These are phyloP conservation scores for Xestia c-nigrum DNA, from an alignment of 2,888 invertebrate genomes.

Conservation along the genomic window DNA sequence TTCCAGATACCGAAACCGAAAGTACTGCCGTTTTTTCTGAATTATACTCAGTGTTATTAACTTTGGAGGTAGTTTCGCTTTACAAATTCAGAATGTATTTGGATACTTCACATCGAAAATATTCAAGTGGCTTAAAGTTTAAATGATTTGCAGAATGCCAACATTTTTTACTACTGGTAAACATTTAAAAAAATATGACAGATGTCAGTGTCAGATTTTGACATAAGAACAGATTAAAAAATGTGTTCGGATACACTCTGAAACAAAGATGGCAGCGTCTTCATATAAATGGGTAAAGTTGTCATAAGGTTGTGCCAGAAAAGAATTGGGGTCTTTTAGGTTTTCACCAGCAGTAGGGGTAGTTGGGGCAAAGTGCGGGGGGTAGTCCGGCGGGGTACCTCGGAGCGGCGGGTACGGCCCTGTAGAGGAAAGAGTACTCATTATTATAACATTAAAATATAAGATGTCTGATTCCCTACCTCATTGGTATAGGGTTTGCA, in stretches of 20 bases:
- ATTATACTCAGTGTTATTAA: neutral
- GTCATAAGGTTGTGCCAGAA: slow-evolving; percentile 41
- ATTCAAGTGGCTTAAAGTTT: neutral
- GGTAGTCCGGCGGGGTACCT: slow-evolving; percentile 89
- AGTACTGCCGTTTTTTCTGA: neutral
- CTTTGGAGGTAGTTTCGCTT: slow-evolving; percentile 24
- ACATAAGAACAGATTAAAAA: slow-evolving; percentile 29
- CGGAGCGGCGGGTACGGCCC: slow-evolving; percentile 78
- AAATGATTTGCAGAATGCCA: neutral
- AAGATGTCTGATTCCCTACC: too few relatives aligned
- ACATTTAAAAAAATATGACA: neutral
- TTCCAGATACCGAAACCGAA: neutral
- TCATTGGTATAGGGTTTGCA: too few relatives aligned
- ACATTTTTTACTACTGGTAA: neutral
- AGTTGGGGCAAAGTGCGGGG: slow-evolving; percentile 91
- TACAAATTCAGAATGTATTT: slow-evolving; percentile 5
- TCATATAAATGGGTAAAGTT: slow-evolving; percentile 33
- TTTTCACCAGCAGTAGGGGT: slow-evolving; percentile 89
- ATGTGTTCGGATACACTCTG: slow-evolving; percentile 23
- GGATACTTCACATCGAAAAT: neutral
- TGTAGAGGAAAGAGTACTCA: slow-evolving; percentile 66
- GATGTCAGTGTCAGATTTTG: slow-evolving; percentile 12
- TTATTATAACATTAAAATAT: neutral
- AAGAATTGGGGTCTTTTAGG: slow-evolving; percentile 44
- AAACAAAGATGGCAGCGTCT: slow-evolving; percentile 24